Evolutionary conservation across 1,140 invertebrate genomes (phyloP).

Genomic region (Drosophila malerkotliana): DNA sequence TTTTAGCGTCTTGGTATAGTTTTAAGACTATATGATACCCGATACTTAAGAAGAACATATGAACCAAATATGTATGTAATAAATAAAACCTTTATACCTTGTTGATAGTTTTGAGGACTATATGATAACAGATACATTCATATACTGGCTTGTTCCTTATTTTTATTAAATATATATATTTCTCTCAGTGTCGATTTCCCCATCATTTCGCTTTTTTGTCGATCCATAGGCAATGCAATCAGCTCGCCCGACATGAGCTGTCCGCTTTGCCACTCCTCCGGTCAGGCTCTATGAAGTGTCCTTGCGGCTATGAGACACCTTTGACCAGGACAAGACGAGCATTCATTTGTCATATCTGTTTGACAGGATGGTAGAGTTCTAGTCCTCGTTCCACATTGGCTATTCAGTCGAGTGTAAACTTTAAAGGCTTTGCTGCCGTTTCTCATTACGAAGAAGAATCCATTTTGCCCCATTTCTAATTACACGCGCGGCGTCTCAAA

Average conservation of each 20-base stretch:
- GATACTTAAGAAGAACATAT: no score
- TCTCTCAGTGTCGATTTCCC: neutral
- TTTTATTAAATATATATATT: neutral
- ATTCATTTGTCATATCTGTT: conserved; percentile 46
- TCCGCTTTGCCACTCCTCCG: conserved; percentile 9
- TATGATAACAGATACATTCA: no score
- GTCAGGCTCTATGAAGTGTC: conserved; percentile 2
- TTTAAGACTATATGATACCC: neutral
- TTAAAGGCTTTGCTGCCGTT: conserved; percentile 17
- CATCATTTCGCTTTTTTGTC: neutral
- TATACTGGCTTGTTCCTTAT: no score
- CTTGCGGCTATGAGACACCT: conserved; percentile 20
- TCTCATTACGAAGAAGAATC: conserved; percentile 1
- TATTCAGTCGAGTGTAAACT: conserved; percentile 1
- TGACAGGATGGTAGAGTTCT: conserved; percentile 14
- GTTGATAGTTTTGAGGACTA: no score
- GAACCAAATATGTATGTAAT: no score
- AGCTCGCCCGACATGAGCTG: conserved; percentile 28
- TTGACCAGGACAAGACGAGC: conserved; percentile 19
- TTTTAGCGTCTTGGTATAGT: no score
- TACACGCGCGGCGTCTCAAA: conserved; percentile 17
- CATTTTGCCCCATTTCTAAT: conserved; percentile 16
- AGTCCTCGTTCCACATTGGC: neutral
- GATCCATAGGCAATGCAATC: conserved; percentile 46
- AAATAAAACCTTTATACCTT: no score